Evolutionary conservation across 2,888 invertebrate genomes (phyloP).

Genomic region (Lasioglossum oenotherae): DNA sequence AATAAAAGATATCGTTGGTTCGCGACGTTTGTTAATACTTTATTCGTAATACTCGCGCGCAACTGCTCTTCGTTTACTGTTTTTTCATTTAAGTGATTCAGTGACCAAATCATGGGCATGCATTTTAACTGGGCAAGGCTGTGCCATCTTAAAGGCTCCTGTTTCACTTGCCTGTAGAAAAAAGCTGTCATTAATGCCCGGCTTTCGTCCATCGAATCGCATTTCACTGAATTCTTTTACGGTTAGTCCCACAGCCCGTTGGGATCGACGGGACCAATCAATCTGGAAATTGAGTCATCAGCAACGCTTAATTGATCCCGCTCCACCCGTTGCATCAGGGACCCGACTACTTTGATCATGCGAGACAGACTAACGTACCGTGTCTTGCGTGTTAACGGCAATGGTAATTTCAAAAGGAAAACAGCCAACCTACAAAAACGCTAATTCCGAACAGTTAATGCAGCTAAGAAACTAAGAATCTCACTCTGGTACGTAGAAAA

Average conservation of each 20-base stretch:
- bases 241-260: slow-evolving; percentile 9
- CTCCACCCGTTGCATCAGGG: slow-evolving; percentile 22
- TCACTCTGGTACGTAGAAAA: not conserved
- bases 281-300: slow-evolving; percentile 53
- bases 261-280: slow-evolving; percentile 47
- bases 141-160: not conserved
- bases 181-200: slow-evolving; percentile 23
- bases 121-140: not conserved
- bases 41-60: not conserved
- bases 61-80: not conserved
- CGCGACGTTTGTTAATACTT: not conserved
- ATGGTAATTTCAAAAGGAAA: not conserved
- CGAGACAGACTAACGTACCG: slow-evolving; percentile 29
- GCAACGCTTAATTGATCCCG: slow-evolving; percentile 51
- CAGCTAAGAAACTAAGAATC: not conserved
- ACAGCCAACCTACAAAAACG: not conserved
- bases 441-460: not conserved
- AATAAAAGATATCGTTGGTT: not conserved
- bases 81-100: not conserved
- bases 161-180: slow-evolving; percentile 4
- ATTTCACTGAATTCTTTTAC: slow-evolving; percentile 33
- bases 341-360: slow-evolving; percentile 30
- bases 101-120: not conserved
- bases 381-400: slow-evolving; percentile 28
- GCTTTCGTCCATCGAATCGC: slow-evolving; percentile 28